Base-by-base conservation (phyloP, 2,888 invertebrate species). In the Dorcus hopei region DNA sequence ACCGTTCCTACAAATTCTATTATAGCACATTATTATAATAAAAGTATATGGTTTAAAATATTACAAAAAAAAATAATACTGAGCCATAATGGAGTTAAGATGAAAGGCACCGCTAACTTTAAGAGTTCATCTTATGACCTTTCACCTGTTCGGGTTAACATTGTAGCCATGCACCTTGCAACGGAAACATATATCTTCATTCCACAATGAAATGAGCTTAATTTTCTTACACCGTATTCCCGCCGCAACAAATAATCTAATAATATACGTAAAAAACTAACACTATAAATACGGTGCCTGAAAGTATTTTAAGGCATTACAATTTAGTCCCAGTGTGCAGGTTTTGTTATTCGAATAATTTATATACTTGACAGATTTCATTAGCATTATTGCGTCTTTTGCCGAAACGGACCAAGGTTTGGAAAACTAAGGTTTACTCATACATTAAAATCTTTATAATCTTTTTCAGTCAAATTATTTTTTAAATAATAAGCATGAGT, bases 71-170 rank as follows among this genome's bases (percentile, higher is more conserved):
- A 43, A n/a, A 11, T 14, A 16, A n/a, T 33, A 48, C 33, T 33
- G 38, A 19, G 38, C 50, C 33, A 39, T 65, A 65, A 65, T 65
- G 63, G 59, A 58, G 43, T 57, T 59, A 56, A 61, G 65, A 65
- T 62, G 62, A 62, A 64, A 62, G 61, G 59, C 56, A 57, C 62
- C 64, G 64, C 64, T 64, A 62, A 59, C 62, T 62, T 64, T 62
- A 64, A 61, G 61, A 62, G 64, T 62, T 61, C 64, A 64, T 62
- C 62, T 61, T 57, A 57, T 65, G 65, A 65, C 64, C 65, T 57
- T 52, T 62, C 54, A 62, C 65, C 65, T 53, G 62, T 54, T 50
- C 54, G 51, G 64, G 65, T 65, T 64, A 62, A 61, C 57, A 58
- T 60, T 57, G 59, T 59, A 61, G 58, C 50, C 61, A 57, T 59